Base-by-base conservation (phyloP, 2,888 invertebrate genomes). In the Stomorhina lunata region DNA sequence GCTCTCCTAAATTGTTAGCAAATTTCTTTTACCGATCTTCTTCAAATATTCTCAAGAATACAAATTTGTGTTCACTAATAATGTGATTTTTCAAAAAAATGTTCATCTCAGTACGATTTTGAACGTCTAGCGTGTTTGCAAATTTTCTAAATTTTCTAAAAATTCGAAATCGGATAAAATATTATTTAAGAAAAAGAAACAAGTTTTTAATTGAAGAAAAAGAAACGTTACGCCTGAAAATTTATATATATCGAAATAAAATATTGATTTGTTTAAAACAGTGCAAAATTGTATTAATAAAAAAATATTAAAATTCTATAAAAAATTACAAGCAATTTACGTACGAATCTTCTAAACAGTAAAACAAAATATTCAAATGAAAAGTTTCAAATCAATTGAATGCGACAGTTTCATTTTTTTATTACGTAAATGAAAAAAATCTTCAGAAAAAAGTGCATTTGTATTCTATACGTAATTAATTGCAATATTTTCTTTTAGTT, bases 21-120 rank as follows among this genome's bases (percentile, higher is more conserved):
- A 61, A 50, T 66, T 66, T 66, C 57, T 53, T 59, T 32, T 10
- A 17, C 17, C 20, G 12, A 15, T 55, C 15, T 34, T 66, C 61
- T 53, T n/a, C n/a, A n/a, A n/a, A n/a, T 4, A 20, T 37, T 63
- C 63, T 71, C 55, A 63, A 27, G 53, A 63, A 48, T n/a, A 63
- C 45, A 45, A 63, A 50, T 34, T 55, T 69, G 40, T 59, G 17
- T 79, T 32, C 32, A 72, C 45, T 40, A 72, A 72, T 48, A 27
- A 29, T 65, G 3, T 45, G 48, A n/a, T 43, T 72, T 66, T 76
- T 59, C 25, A 29, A 66, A 65, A n/a, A 29, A 43, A 68, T 81
- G 77, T 61, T 66, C 40, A 57, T 48, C 75, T 82, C 79, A 82
- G 82, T 82, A 82, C 79, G 79, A 82, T 82, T 82, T 57, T 79